Conservation (phyloP, 2,797 vertebrate species). For the Valencia hispanica region DNA sequence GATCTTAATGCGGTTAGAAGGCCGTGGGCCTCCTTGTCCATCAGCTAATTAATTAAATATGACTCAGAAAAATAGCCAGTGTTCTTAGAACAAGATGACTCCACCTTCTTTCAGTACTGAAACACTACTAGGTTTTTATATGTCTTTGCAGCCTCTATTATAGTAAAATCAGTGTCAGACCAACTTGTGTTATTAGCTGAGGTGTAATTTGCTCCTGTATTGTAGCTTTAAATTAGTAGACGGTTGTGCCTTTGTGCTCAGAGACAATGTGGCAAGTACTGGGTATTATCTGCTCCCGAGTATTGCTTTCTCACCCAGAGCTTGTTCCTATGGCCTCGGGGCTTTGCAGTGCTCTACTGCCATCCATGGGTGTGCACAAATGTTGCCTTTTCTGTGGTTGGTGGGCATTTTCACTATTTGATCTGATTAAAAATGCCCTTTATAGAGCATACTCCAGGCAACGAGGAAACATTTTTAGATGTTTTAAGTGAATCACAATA, state of each 20-base stretch:
- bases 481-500: slow-evolving; percentile 46
- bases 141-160: slow-evolving; percentile 35
- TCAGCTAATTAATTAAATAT: slow-evolving; percentile 79
- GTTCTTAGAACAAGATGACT: slow-evolving; percentile 60
- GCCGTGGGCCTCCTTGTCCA: slow-evolving; percentile 64
- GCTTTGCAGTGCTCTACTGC: slow-evolving; percentile 73
- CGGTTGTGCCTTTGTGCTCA: slow-evolving; percentile 25
- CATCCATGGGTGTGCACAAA: slow-evolving; percentile 66
- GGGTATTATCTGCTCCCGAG: slow-evolving; percentile 30
- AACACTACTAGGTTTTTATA: slow-evolving; percentile 14
- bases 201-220: slow-evolving; percentile 50
- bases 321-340: slow-evolving; percentile 50
- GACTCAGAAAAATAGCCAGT: slow-evolving; percentile 69
- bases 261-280: slow-evolving; percentile 24
- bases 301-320: slow-evolving; percentile 57
- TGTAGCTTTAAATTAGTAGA: slow-evolving; percentile 39
- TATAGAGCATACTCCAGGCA: slow-evolving; percentile 62
- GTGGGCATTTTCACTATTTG: slow-evolving; percentile 65
- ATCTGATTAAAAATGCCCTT: slow-evolving; percentile 81
- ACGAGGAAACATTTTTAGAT: slow-evolving; percentile 37
- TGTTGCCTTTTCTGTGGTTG: slow-evolving; percentile 55
- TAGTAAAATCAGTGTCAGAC: slow-evolving; percentile 44
- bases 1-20: slow-evolving; percentile 75
- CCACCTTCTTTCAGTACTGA: slow-evolving; percentile 37
- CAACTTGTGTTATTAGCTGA: slow-evolving; percentile 51